phyloP scores from a whole-genome alignment of 2,888 invertebrate genomes.

The Leptinotarsa peninsularis region DNA sequence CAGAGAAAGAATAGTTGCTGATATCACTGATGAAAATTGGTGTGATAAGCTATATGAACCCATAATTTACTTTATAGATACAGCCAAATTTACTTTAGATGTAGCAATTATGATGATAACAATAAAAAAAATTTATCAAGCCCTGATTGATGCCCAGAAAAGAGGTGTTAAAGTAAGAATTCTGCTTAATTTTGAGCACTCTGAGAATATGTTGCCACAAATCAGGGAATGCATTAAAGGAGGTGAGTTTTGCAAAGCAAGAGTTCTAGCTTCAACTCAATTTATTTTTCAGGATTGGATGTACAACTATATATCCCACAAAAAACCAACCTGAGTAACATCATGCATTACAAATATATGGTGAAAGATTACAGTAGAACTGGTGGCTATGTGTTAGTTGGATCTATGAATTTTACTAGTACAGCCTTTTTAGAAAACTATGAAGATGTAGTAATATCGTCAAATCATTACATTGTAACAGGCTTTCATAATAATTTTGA shows the following conservation, averaged over 20 bases:
- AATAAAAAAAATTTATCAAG: conserved; percentile 49
- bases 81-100: conserved; percentile 54
- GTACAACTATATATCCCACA: conserved; percentile 54
- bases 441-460: conserved; percentile 59
- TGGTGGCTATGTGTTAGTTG: conserved; percentile 53
- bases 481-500: conserved; percentile 55
- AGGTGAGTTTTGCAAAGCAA: conserved; percentile 43
- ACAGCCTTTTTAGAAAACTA: conserved; percentile 56
- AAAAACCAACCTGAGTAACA: conserved; percentile 47
- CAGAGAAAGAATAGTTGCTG: conserved; percentile 29
- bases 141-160: conserved; percentile 50
- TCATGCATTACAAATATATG: conserved; percentile 63
- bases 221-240: conserved; percentile 48
- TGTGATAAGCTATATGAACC: conserved; percentile 53
- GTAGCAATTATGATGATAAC: conserved; percentile 57
- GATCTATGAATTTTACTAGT: conserved; percentile 60
- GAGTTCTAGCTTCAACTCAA: conserved; percentile 5
- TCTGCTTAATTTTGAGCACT: conserved; percentile 55
- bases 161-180: conserved; percentile 58
- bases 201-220: conserved; percentile 28
- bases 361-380: conserved; percentile 57
- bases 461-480: conserved; percentile 50
- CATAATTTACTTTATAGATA: conserved; percentile 57
- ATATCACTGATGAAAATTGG: conserved; percentile 42
- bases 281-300: conserved; percentile 51